A percentile compares a stretch with the other conserved stretches of the same genome.
These are phyloP conservation scores for Parus major DNA, from an alignment of 2,113 vertebrate species.

Conservation along the genomic window DNA sequence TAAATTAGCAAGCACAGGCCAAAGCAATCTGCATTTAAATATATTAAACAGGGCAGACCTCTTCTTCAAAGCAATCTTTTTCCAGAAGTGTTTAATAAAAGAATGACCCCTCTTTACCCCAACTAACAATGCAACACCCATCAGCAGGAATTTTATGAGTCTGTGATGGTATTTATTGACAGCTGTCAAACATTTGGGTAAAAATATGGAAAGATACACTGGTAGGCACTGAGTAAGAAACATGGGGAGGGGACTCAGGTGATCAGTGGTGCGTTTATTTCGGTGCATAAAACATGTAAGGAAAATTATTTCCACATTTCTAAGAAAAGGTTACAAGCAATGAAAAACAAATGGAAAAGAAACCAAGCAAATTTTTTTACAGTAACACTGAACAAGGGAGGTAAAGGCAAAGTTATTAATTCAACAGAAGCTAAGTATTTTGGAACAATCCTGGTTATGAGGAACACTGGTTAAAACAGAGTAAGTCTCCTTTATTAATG, in stretches of 20 bases:
- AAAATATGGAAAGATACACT: neutral
- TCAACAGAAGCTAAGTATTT: neutral
- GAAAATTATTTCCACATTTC: conserved; percentile 2
- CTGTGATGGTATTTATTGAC: neutral
- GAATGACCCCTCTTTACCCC: neutral
- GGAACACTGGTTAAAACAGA: neutral
- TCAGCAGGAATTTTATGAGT: neutral
- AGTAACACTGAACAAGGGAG: neutral
- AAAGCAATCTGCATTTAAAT: neutral
- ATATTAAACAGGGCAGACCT: neutral
- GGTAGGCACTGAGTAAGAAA: neutral
- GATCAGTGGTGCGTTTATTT: conserved; percentile 31
- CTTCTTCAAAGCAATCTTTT: neutral
- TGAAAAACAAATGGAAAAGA: neutral
- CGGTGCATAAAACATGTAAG: neutral
- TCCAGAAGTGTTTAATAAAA: neutral
- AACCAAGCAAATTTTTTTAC: neutral
- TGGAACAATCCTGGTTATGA: neutral
- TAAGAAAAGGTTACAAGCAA: conserved; percentile 11
- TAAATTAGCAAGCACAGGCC: neutral
- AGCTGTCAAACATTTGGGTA: neutral
- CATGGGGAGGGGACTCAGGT: neutral
- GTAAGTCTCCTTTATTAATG: neutral
- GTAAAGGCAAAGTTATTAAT: neutral
- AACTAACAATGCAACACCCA: neutral